phyloP scores from a whole-genome alignment of 2,113 vertebrate genomes.

The Chloroceryle aenea region DNA sequence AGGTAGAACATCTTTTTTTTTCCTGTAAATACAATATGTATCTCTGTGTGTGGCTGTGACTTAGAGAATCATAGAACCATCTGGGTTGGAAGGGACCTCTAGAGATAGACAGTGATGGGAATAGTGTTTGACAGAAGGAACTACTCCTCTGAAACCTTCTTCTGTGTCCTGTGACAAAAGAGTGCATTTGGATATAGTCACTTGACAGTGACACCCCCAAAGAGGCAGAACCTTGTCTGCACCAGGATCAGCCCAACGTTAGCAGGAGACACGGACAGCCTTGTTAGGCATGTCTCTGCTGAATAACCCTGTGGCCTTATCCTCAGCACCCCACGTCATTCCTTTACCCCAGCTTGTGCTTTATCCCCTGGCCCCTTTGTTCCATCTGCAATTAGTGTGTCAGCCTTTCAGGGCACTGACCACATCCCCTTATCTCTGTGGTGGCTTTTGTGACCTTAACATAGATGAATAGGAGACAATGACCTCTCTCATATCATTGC shows the following conservation, averaged over 20 bases:
- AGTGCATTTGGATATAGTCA: not conserved
- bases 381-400: not conserved
- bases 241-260: not conserved
- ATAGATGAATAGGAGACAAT: not conserved
- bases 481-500: not conserved
- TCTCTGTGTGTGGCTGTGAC: not conserved
- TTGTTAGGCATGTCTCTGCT: conserved; percentile 14
- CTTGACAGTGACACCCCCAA: not conserved
- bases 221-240: not conserved
- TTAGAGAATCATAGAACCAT: not conserved
- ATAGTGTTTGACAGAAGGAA: not conserved
- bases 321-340: not conserved
- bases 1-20: not conserved
- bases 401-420: conserved; percentile 1
- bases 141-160: not conserved
- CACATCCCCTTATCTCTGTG: not conserved
- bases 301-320: conserved; percentile 24
- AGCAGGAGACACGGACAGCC: not conserved
- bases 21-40: not conserved
- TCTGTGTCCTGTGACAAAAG: not conserved
- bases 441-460: not conserved
- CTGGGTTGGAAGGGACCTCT: no score
- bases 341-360: not conserved
- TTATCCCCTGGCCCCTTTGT: conserved; percentile 11
- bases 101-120: not conserved